phyloP scores from a whole-genome alignment of 2,113 vertebrate genomes.

The Protobothrops flavoviridis region DNA sequence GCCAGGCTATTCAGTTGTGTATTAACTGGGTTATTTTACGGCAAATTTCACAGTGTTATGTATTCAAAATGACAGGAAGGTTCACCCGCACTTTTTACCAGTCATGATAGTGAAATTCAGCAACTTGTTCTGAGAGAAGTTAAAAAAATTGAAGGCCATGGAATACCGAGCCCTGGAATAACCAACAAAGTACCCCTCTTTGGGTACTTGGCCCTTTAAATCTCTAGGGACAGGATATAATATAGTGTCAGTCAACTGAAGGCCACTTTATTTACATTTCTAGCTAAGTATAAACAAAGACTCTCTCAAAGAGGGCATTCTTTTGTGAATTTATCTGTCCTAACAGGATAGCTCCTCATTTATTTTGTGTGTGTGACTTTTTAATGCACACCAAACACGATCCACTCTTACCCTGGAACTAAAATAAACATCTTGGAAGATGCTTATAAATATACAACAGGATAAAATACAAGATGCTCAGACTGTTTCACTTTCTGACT shows the following conservation, averaged over 20 bases:
- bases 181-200: background rate
- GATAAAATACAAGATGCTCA: background rate
- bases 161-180: slow-evolving; percentile 35
- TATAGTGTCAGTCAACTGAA: slow-evolving; percentile 41
- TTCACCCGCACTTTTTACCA: background rate
- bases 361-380: background rate
- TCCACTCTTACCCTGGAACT: background rate
- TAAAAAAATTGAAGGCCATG: background rate
- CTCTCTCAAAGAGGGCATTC: background rate
- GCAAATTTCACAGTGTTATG: background rate
- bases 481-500: background rate
- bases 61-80: background rate
- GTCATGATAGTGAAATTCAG: background rate
- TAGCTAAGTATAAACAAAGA: slow-evolving; percentile 46
- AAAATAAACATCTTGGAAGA: background rate
- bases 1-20: background rate
- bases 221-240: background rate
- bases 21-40: background rate
- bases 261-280: slow-evolving; percentile 49
- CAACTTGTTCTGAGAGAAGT: background rate
- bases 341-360: background rate
- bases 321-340: background rate
- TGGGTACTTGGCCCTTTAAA: background rate
- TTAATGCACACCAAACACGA: slow-evolving; percentile 4
- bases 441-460: slow-evolving; percentile 31